Base-by-base conservation (phyloP, 2,888 invertebrate species). In the Eustalomyia histrio region DNA sequence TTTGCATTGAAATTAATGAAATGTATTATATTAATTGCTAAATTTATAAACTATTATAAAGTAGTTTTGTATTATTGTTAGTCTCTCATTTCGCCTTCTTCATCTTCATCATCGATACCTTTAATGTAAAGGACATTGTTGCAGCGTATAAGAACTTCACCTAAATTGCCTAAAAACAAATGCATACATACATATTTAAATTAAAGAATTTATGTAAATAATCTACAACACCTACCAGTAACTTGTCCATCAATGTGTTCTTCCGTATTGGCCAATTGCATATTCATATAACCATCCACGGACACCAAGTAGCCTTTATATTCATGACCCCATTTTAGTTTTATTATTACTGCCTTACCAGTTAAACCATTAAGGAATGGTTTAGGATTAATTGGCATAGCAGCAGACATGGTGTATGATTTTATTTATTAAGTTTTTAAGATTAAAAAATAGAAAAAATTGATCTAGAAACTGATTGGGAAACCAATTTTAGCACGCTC, bases 321-420 rank as follows among this genome's bases (percentile, higher is more conserved):
- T 91, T 99, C 99, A 91, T 99, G 99, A 35, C 99, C 99, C 99
- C 99, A 99, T 90, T 99, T 99, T 81, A 99, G 92, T 91, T 99
- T 99, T 2, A 99, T 98, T 90, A 99, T 94, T 52, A 99, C 98
- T 53, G 98, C 95, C 92, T 99, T 99, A 16, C 99, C 99, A 1
- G 99, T 99, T 61, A 99, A 93, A 88, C 97, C 97, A 92, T 99
- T 99, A 71, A 99, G 92, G 91, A 99, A 99, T 82, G 99, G 99
- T 93, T 99, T 99, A 5, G 99, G 99, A 92, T 99, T 99, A 89
- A 99, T 96, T 85, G 98, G 98, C 96, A 97, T 97, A 91, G 96
- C 94, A 90, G 95, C 94, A 89, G 95, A 90, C 89, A 89, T 89
- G 60, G 79, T 83, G 75, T 74, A n/a, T 47, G 6, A 47, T 47